Conservation (phyloP, 2,113 vertebrate genomes). For the Pycnonotus jocosus region DNA sequence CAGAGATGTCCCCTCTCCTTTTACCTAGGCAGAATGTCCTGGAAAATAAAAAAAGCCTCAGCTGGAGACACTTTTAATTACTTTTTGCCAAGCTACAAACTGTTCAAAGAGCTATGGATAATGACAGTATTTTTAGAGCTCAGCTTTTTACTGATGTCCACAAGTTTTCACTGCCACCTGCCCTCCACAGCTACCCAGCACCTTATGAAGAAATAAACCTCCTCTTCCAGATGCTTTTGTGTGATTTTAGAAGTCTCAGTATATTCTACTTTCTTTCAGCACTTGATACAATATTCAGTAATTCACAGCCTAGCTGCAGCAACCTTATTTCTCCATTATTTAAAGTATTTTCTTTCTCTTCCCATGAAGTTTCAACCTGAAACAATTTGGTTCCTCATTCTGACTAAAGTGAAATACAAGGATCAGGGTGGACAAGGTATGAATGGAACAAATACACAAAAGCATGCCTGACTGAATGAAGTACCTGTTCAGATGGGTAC, state of each 20-base stretch:
- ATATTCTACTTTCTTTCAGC: background rate
- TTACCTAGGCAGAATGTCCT: background rate
- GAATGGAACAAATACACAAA: background rate
- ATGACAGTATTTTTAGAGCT: background rate
- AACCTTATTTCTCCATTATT: background rate
- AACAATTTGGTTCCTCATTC: background rate
- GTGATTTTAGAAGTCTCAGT: background rate
- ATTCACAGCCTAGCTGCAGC: background rate
- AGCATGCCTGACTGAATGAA: background rate
- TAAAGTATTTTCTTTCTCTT: background rate
- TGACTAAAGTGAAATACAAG: background rate
- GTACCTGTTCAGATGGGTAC: background rate
- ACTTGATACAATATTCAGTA: background rate
- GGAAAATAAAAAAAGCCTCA: background rate
- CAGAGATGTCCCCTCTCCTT: background rate
- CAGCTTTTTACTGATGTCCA: background rate
- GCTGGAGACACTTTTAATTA: background rate
- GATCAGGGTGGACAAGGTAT: background rate
- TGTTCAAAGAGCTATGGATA: background rate
- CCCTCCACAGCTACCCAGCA: background rate
- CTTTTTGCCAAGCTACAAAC: background rate
- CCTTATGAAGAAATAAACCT: background rate
- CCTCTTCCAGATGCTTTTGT: background rate
- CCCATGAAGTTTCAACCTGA: background rate
- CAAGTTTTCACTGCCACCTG: background rate